Base-by-base conservation (phyloP, 2,113 vertebrate genomes). In the Hippocampus abdominalis region DNA sequence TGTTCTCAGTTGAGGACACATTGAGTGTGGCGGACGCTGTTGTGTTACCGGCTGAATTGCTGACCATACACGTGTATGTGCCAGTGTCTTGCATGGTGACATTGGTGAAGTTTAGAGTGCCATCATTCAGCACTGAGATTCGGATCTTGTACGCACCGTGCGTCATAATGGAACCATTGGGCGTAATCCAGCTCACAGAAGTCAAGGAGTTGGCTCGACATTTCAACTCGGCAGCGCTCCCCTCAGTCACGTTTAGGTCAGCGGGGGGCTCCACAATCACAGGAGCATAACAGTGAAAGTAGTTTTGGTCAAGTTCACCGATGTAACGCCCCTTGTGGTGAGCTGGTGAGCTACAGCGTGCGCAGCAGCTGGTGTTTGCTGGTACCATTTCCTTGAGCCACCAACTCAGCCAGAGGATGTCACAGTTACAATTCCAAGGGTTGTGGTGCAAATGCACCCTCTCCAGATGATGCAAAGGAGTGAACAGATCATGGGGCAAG, bases 361-460 rank as follows among this genome's bases (percentile, higher is more conserved):
- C 97, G n/a, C 97, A 98, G 79, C 97, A 99, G 75, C 96, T 98
- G 46, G 96, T 98, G 71, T 98, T 98, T 51, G 96, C 96, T 32
- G 96, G 96, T 18, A 98, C 97, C 92, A 98, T 99, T 88, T 98
- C 97, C 84, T 98, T 98, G 71, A 99, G 94, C 97, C 97, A 99
- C 97, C 97, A 98, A 86, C 96, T 98, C 53, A 99, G 94, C 97
- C 97, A 99, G 72, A 98, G 92, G 63, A 98, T 98, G 75, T 99
- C 97, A 83, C 97, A 99, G 86, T 99, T 97, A 91, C 97, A 99
- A 89, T 97, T 98, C 97, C 97, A 99, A 32, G 97, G 97, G 86
- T 99, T 99, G 91, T 98, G 97, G 77, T 99, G 97, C 78, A 99
- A 90, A 83, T 98, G 96, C 79, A 99, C 98, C 88, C 97, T 92